These are phyloP conservation scores for Macrochelys suwanniensis DNA, from an alignment of 2,797 vertebrate species.

Conservation along the genomic window DNA sequence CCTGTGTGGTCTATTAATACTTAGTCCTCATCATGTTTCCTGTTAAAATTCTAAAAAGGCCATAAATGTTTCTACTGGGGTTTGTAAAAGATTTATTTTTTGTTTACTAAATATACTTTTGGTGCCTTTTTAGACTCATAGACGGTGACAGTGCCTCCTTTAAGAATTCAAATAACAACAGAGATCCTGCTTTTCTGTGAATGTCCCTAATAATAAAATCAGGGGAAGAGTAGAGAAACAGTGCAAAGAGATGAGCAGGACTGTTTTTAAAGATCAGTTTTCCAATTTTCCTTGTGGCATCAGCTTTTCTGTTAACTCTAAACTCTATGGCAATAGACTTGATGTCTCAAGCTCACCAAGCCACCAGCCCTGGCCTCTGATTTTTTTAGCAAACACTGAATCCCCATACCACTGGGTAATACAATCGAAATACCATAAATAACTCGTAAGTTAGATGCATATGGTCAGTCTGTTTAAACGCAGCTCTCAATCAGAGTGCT, in stretches of 20 bases:
- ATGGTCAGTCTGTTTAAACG: not conserved
- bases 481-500: not conserved
- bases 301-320: not conserved
- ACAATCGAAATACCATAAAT: not conserved
- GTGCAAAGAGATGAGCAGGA: not conserved
- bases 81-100: not conserved
- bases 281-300: not conserved
- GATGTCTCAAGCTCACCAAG: not conserved
- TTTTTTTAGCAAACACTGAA: not conserved
- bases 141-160: not conserved
- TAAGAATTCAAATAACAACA: not conserved
- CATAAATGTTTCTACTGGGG: slow-evolving; percentile 26
- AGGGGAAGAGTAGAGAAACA: not conserved
- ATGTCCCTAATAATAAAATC: not conserved
- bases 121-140: not conserved
- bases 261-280: not conserved
- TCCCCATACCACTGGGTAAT: not conserved
- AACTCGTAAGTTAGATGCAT: not conserved
- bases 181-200: not conserved
- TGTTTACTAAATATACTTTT: not conserved
- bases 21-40: slow-evolving; percentile 7
- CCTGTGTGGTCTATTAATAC: not conserved
- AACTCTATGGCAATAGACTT: not conserved
- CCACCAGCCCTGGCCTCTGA: not conserved
- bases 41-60: slow-evolving; percentile 48